These are phyloP conservation scores for Embidobia sp. DNA, from an alignment of 2,888 invertebrate species.

Conservation along the genomic window DNA sequence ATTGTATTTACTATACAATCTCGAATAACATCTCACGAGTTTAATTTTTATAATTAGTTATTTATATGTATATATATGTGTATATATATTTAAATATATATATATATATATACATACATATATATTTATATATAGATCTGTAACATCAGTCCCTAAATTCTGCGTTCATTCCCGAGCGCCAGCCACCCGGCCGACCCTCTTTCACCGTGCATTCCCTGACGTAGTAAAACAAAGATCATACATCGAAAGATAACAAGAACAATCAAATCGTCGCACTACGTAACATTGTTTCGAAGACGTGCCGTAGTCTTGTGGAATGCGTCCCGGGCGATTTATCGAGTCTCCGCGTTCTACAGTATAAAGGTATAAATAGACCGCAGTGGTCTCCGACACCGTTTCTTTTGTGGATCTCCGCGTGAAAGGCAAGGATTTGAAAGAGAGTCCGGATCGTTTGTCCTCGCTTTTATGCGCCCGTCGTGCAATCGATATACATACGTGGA, in stretches of 20 bases:
- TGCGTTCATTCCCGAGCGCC: constrained; percentile 40
- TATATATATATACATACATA: constrained; percentile 63
- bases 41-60: constrained; percentile 61
- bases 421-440: constrained; percentile 54
- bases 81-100: constrained; percentile 66
- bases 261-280: constrained; percentile 39
- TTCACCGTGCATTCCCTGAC: constrained; percentile 9
- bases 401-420: constrained; percentile 52
- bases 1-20: constrained; percentile 75
- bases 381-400: constrained; percentile 43
- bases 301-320: constrained; percentile 34
- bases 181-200: constrained; percentile 21
- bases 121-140: constrained; percentile 67
- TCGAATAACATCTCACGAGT: constrained; percentile 72
- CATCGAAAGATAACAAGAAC: constrained; percentile 61
- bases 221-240: constrained; percentile 49
- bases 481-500: constrained; percentile 38
- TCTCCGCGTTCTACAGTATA: constrained; percentile 50
- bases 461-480: constrained; percentile 34
- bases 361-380: constrained; percentile 60
- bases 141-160: constrained; percentile 70
- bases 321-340: constrained; percentile 33
- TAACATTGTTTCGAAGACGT: constrained; percentile 43
- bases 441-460: constrained; percentile 45
- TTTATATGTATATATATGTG: constrained; percentile 66